Evolutionary conservation across 2,888 invertebrate species (phyloP), one percentile per base, ranked within the genome.

Genomic region (Tiphia femorata): DNA sequence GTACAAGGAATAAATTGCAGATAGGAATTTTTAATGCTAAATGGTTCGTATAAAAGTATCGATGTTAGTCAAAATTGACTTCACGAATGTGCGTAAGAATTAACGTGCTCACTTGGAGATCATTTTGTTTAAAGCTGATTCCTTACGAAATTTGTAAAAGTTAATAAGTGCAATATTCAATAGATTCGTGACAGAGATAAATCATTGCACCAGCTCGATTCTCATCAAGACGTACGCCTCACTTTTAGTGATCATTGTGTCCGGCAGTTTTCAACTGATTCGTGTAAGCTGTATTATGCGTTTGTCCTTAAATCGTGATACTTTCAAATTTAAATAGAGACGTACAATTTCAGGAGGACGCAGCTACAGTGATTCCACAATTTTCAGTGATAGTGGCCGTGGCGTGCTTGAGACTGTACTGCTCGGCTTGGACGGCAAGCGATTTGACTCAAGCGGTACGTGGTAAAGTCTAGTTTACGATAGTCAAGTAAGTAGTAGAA

Each of bases 191-290:
- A 23, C 43, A 23, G 37, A 46, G 19, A 21, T 49, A n/a, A 43
- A 48, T 10, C 6, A 17, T 8, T 12, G 52, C 7, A 46, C 44
- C 2, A 41, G 49, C 8, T 49, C 30, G n/a, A 46, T 57, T 33
- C 10, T 44, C 0, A 35, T 40, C 7, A 48, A 52, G 52, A 56
- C 53, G 5, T 16, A 49, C n/a, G 5, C 12, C 7, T 33, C 52
- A 1, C 37, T 54, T 14, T 30, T 40, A n/a, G 25, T 61, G 19
- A 62, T 66, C 4, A 56, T 59, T 1, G 62, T 71, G 29, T 66
- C 62, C 35, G 67, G 63, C 7, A 64, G 65, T 21, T 58, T 70
- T 56, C 73, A 69, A 8, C 47, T 73, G 6, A 52, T 71, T n/a
- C 53, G 49, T 17, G 72, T 69, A 50, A 58, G 66, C 59, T 38